Percentiles rank a stretch among this genome's conserved stretches.
Conservation (phyloP, 2,113 vertebrate species). For the Sporophila hypoxantha region DNA sequence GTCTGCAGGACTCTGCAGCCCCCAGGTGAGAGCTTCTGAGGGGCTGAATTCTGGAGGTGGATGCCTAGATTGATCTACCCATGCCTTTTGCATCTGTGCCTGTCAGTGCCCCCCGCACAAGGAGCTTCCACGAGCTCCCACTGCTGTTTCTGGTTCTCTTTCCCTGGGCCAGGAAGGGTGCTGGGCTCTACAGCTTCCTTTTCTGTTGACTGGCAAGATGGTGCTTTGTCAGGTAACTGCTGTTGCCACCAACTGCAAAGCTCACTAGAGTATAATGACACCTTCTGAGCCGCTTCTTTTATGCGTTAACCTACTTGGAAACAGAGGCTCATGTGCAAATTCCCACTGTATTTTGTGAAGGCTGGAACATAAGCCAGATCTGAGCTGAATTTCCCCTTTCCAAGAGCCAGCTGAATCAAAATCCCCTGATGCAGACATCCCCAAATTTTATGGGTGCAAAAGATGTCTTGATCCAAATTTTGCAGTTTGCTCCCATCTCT, state of each 20-base stretch:
- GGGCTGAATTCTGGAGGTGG: neutral
- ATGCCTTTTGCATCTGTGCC: neutral
- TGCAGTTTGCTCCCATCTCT: constrained; percentile 54
- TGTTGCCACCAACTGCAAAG: constrained; percentile 56
- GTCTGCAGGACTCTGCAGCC: neutral
- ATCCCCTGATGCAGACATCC: constrained; percentile 53
- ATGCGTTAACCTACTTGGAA: constrained; percentile 62
- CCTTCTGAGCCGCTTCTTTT: constrained; percentile 38
- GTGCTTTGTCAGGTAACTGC: constrained; percentile 56
- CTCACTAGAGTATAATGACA: constrained; percentile 35
- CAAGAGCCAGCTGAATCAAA: constrained; percentile 57
- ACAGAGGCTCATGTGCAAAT: constrained; percentile 58
- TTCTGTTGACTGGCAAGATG: constrained; percentile 53
- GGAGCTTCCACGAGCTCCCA: neutral
- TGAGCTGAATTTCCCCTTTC: constrained; percentile 42
- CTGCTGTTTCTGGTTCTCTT: neutral
- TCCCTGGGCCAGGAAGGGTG: neutral
- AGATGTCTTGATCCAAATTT: constrained; percentile 56
- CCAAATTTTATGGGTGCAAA: constrained; percentile 61
- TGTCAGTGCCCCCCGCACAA: neutral
- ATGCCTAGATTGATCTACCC: neutral
- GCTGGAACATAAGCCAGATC: constrained; percentile 46
- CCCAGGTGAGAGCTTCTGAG: neutral
- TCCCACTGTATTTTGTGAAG: constrained; percentile 46
- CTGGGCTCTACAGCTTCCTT: constrained; percentile 37